Base-by-base conservation (phyloP, 2,113 vertebrate genomes). In the Ancistrus triradiatus region DNA sequence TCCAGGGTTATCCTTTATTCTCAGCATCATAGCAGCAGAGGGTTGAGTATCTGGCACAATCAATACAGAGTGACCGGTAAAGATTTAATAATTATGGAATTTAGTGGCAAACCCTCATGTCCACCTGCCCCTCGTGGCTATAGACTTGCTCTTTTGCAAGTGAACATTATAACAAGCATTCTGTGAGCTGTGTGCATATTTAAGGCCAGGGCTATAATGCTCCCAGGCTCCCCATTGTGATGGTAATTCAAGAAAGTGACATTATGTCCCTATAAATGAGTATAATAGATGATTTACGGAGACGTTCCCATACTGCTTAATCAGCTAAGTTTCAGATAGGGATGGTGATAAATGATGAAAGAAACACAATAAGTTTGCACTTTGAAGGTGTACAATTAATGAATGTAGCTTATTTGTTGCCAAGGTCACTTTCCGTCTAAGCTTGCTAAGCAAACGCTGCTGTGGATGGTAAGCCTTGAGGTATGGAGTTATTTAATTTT, bases 91-190 rank as follows among this genome's bases (percentile, higher is more conserved):
- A 40, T 59, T 7, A 52, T 44, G 62, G 50, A 31, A 27, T 52
- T 64, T 55, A 46, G 55, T 64, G 62, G 27, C 22, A 9, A 64
- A 55, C 62, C 31, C 40, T 55, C 19, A 42, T 22, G 28, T 40
- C 46, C 21, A 33, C 27, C 51, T 37, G 25, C 37, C 33, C 21
- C 15, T n/a, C 27, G 11, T 37, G 49, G 44, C 49, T 33, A 25
- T 59, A 25, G 10, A 35, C 48, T 63, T 69, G 68, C 57, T 65
- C 68, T 74, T 69, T 74, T 60, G 62, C 69, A 56, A 50, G 47
- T 15, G 64, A 66, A 69, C 61, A 69, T 74, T 66, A 66, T 63
- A 58, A 65, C 52, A 50, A 74, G 60, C 65, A 68, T 47, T 74
- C 70, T 65, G 48, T 38, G 55, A 24, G 24, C 43, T 42, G 38